Evolutionary conservation across 1,140 invertebrate genomes (phyloP), one percentile per base, ranked within the genome.

Genomic region (Antheraea pernyi): DNA sequence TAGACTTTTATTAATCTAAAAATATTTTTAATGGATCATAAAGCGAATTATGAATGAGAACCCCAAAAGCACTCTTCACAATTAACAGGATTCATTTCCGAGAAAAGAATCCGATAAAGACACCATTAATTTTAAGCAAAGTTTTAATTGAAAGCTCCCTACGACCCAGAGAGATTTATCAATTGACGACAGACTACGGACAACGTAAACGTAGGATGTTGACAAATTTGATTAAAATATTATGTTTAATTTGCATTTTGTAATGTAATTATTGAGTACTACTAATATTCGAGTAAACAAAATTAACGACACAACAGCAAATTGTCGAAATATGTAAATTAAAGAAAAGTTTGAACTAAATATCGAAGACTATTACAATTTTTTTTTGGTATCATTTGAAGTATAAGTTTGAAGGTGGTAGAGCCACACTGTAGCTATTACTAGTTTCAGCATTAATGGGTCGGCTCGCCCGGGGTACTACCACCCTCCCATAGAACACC

Each of bases 101-200:
- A 30, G 19, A 36, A 63, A 63, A 63, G 37, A 63, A 16, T 37
- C 30, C 19, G 61, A 63, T 63, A 13, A 37, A 13, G 13, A n/a
- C 30, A n/a, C 61, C 30, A 63, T 63, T 19, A 37, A 36, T 22
- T 16, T n/a, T n/a, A 53, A 53, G 61, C 3, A 59, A 70, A 70
- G 53, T 70, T 70, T 70, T 70, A 65, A 70, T 70, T 65, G 68
- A 70, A 70, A 46, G 37, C 19, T 53, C 61, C 9, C 59, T 60
- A 11, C 9, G 61, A 63, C 61, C 61, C 22, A 3, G 30, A 13
- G 16, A 18, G 59, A 19, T 61, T 30, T 22, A 63, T 63, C 61
- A 63, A 36, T 36, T 22, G 61, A 63, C 37, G 61, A 63, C 30
- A 37, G 61, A 22, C 30, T 61, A 61, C 19, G 7, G 39, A 61